Evolutionary conservation across 2,797 vertebrate species (phyloP).

Genomic region (Garrulus glandarius): DNA sequence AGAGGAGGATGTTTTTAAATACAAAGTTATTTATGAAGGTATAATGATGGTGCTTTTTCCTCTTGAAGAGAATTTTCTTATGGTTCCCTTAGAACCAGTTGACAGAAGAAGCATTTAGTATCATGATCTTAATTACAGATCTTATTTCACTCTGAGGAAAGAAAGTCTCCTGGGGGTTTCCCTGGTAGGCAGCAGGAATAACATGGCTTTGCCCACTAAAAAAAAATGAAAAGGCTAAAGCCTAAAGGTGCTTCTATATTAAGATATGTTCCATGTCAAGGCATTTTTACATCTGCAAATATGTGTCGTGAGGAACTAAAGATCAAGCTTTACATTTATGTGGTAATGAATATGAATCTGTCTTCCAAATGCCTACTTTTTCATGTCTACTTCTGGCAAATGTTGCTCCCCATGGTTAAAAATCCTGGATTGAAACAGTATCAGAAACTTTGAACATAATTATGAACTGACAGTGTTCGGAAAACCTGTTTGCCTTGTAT

Average conservation of each 20-base stretch:
- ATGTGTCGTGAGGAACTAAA: background rate
- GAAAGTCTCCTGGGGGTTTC: background rate
- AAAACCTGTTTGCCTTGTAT: background rate
- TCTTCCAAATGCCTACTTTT: background rate
- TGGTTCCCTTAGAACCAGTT: background rate
- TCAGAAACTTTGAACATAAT: background rate
- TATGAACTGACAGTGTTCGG: background rate
- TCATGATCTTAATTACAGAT: background rate
- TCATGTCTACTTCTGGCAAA: background rate
- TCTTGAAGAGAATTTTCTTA: background rate
- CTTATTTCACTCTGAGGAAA: background rate
- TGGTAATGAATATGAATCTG: background rate
- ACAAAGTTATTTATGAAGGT: background rate
- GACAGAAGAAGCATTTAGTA: background rate
- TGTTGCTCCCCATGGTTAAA: background rate
- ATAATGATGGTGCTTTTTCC: background rate
- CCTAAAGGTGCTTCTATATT: background rate
- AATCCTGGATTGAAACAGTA: background rate
- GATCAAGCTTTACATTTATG: background rate
- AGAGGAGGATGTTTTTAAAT: background rate
- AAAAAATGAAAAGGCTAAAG: background rate
- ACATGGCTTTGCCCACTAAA: background rate
- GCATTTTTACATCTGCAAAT: background rate
- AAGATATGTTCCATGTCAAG: background rate
- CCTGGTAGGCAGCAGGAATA: background rate